Evolutionary conservation across 2,113 vertebrate species (phyloP).

Genomic region (Madoqua kirkii): DNA sequence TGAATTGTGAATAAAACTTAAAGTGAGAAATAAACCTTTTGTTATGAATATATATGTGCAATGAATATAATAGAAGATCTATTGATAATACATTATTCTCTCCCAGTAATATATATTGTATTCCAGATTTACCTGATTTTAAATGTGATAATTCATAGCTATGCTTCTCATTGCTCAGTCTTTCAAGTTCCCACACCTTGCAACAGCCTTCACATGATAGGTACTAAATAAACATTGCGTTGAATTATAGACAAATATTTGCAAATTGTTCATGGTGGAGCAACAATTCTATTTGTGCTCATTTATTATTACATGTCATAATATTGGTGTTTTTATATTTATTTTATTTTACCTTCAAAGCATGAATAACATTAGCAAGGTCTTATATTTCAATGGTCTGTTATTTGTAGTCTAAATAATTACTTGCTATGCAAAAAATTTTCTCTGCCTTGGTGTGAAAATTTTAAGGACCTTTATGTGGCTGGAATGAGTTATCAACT

Average conservation of each 20-base stretch:
- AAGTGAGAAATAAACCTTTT: background rate
- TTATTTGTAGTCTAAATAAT: background rate
- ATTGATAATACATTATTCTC: background rate
- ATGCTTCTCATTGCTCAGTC: background rate
- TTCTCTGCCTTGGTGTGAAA: constrained; percentile 62
- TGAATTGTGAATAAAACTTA: background rate
- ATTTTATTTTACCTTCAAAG: background rate
- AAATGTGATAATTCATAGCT: background rate
- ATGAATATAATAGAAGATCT: background rate
- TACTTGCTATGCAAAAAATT: background rate
- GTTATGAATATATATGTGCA: background rate
- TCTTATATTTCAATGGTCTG: background rate
- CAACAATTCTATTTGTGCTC: background rate
- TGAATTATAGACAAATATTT: background rate
- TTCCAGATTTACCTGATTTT: background rate
- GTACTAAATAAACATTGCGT: background rate
- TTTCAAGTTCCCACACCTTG: background rate
- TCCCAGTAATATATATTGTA: background rate
- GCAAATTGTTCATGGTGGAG: background rate
- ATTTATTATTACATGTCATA: background rate
- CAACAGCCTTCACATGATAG: background rate
- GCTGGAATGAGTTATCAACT: constrained; percentile 69
- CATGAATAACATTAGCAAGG: background rate
- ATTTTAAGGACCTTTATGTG: constrained; percentile 64
- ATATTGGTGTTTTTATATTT: background rate